These are phyloP conservation scores for Zaprionus bogoriensis DNA, from an alignment of 2,888 invertebrate species.

Conservation along the genomic window DNA sequence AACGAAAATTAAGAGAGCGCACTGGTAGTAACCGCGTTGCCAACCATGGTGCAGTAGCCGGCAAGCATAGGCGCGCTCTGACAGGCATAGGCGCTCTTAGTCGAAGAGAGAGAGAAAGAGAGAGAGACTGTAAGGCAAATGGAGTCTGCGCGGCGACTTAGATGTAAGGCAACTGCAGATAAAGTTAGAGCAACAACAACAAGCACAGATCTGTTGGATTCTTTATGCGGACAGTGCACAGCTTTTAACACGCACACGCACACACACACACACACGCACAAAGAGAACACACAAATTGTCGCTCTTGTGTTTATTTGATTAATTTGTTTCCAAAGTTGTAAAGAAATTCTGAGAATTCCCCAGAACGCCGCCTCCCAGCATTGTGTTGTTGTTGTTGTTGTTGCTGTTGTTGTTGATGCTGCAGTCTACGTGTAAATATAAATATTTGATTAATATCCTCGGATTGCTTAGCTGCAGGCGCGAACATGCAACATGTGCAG, in stretches of 20 bases:
- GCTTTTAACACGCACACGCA: conserved; percentile 44
- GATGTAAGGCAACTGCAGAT: not conserved
- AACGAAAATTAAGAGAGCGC: not conserved
- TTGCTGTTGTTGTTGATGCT: conserved; percentile 8
- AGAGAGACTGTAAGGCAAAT: conserved; percentile 1
- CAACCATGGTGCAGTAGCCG: conserved; percentile 19
- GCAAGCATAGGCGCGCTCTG: not conserved
- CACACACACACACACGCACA: not conserved
- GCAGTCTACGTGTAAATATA: conserved; percentile 70
- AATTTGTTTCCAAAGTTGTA: conserved; percentile 68
- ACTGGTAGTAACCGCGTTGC: conserved; percentile 35
- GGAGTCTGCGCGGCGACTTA: conserved; percentile 53
- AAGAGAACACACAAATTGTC: conserved; percentile 46
- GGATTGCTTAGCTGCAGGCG: conserved; percentile 45
- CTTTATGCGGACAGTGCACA: conserved; percentile 47
- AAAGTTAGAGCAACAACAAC: not conserved
- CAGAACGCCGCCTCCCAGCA: conserved; percentile 49
- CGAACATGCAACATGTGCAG: conserved; percentile 61
- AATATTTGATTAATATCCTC: conserved; percentile 76
- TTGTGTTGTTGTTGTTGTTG: conserved; percentile 14
- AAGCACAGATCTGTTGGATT: conserved; percentile 5
- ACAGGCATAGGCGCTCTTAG: not conserved
- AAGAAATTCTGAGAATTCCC: conserved; percentile 65
- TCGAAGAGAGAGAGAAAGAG: not conserved
- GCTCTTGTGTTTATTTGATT: conserved; percentile 68